These are phyloP conservation scores for Halyomorpha halys DNA, from an alignment of 1,140 invertebrate species.

Conservation along the genomic window DNA sequence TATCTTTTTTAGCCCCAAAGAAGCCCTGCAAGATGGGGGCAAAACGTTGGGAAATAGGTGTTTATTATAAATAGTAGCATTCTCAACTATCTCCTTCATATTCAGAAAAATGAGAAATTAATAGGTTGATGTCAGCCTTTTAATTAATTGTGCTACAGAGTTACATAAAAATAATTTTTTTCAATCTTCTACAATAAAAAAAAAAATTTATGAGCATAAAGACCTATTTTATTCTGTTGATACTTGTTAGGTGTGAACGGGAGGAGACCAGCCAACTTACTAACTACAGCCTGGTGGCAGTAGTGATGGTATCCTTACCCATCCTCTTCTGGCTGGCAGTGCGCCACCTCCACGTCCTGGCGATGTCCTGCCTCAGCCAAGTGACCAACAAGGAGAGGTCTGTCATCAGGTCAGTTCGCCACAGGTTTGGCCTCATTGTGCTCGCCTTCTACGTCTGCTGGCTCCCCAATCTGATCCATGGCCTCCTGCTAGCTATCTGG, in stretches of 20 bases:
- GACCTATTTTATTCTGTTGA: neutral
- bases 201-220: neutral
- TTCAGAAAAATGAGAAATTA: no score
- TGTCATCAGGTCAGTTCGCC: conserved; percentile 53
- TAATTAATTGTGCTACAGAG: no score
- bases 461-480: conserved; percentile 69
- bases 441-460: conserved; percentile 69
- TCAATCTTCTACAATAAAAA: no score
- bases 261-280: conserved; percentile 68
- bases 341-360: conserved; percentile 49
- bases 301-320: conserved; percentile 66
- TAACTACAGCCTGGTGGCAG: conserved; percentile 58
- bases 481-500: conserved; percentile 65
- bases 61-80: no score
- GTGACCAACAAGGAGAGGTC: conserved; percentile 58
- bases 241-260: conserved; percentile 51
- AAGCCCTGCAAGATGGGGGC: no score
- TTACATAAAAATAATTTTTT: no score
- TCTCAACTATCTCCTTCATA: no score
- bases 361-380: conserved; percentile 35
- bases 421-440: conserved; percentile 67
- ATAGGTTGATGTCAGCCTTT: no score
- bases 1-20: no score
- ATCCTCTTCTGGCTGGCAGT: conserved; percentile 55
- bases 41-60: no score